Percentiles rank a stretch among this genome's conserved stretches.
Conservation (phyloP, 2,797 vertebrate species). For the Tragelaphus eurycerus region DNA sequence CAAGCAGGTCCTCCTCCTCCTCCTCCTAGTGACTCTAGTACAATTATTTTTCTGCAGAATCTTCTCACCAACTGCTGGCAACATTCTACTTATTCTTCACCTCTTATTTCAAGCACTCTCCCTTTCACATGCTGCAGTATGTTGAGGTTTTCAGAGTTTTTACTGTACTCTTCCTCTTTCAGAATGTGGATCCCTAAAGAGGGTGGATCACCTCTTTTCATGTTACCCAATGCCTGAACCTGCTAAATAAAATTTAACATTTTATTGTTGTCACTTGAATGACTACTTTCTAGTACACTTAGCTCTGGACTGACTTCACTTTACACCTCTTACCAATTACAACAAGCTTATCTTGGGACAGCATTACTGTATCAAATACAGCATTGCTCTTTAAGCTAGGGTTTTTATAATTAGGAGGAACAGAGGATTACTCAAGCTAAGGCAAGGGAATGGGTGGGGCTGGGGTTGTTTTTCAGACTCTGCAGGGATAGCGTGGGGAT, state of each 20-base stretch:
- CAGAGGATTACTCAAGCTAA: background rate
- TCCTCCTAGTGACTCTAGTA: background rate
- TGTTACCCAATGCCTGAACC: background rate
- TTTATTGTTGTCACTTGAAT: background rate
- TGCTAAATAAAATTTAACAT: background rate
- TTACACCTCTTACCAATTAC: background rate
- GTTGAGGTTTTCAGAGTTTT: background rate
- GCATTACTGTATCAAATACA: background rate
- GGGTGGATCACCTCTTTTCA: background rate
- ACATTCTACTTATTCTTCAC: background rate
- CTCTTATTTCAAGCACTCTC: background rate
- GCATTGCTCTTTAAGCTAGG: slow-evolving; percentile 18
- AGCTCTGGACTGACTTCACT: background rate
- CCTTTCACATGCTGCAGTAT: background rate
- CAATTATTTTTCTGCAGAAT: background rate
- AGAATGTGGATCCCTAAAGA: background rate
- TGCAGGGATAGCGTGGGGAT: background rate
- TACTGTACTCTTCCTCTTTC: background rate
- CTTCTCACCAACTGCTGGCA: background rate
- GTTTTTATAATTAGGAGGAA: slow-evolving; percentile 13
- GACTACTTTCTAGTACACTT: background rate
- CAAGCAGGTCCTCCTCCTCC: background rate
- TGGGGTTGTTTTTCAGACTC: background rate
- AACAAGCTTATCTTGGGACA: background rate
- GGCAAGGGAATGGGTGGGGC: background rate